Evolutionary conservation across 2,113 vertebrate genomes (phyloP), one percentile per base, ranked within the genome.

Genomic region (Hepsetus odoe): DNA sequence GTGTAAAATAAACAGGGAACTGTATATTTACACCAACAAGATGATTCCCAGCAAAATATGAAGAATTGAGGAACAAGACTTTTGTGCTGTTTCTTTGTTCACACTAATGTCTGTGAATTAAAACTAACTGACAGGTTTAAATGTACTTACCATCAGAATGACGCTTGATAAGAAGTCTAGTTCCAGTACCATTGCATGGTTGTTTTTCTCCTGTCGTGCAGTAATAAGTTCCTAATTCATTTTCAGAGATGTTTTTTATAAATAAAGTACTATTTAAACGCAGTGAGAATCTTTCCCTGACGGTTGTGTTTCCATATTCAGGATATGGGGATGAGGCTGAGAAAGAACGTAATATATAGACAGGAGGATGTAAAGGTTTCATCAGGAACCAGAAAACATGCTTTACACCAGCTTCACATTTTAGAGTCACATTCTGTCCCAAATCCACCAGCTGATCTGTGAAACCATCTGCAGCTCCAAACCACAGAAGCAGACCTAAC

Each of bases 271-370:
- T 69, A 0, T 20, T 33, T 4, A 4, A 10, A 16, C 28, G 35
- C 46, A 38, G 1, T 24, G 53, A 64, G 64, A 72, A 80, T 28
- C 46, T 79, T n/a, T 32, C 12, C 11, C 5, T 72, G 0, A 67
- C 9, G 51, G n/a, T 49, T 26, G 22, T 4, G 10, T 58, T 33
- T 0, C 1, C 0, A 20, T 58, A n/a, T 0, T 0, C 0, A 56
- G 24, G 0, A 0, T 0, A 0, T 16, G 13, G 0, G 14, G 0
- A 1, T 0, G 0, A 1, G 3, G 4, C 1, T 10, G 38, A 0
- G 28, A 26, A 73, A 38, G 80, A 46, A 2, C 18, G 33, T 20
- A 84, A 20, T 16, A 84, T 69, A 9, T 5, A 0, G 13, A 51
- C 61, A 12, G 59, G 49, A 76, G 72, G 46, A 12, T 73, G 56